Evolutionary conservation across 2,113 vertebrate genomes (phyloP).

Genomic region (Cyprinodon tularosa): DNA sequence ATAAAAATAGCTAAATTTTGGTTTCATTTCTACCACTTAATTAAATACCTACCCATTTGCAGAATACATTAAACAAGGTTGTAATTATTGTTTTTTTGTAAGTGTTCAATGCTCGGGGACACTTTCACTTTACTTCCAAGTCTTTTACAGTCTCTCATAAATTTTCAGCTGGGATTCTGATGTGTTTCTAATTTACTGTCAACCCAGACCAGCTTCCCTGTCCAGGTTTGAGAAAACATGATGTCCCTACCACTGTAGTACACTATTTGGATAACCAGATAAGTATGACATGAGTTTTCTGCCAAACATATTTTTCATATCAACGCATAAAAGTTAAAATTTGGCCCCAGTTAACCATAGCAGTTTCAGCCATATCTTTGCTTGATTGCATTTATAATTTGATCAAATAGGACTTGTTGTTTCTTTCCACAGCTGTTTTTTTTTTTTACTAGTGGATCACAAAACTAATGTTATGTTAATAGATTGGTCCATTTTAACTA

Average conservation of each 20-base stretch:
- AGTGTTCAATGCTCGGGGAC: slow-evolving; percentile 14
- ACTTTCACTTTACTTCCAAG: background rate
- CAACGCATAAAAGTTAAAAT: too few species aligned
- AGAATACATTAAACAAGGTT: slow-evolving; percentile 19
- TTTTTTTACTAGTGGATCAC: background rate
- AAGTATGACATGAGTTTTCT: background rate
- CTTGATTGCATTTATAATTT: too few species aligned
- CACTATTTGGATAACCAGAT: background rate
- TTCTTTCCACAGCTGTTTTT: too few species aligned
- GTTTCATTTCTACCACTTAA: slow-evolving; percentile 18
- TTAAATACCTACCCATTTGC: slow-evolving; percentile 31
- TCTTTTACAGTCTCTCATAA: too few species aligned
- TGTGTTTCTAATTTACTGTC: background rate
- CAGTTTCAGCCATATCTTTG: too few species aligned
- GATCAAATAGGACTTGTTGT: too few species aligned
- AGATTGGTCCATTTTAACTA: background rate
- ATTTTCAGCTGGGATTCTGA: too few species aligned
- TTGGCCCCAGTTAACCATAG: too few species aligned
- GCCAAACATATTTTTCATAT: background rate
- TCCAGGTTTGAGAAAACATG: background rate
- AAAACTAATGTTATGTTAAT: background rate
- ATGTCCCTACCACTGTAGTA: background rate
- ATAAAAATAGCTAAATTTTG: too few species aligned
- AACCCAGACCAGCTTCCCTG: background rate
- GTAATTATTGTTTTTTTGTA: slow-evolving; percentile 9